Base-by-base conservation (phyloP, 35 echinoderm and acorn worm genomes). In the Ophioderma brevispina region DNA sequence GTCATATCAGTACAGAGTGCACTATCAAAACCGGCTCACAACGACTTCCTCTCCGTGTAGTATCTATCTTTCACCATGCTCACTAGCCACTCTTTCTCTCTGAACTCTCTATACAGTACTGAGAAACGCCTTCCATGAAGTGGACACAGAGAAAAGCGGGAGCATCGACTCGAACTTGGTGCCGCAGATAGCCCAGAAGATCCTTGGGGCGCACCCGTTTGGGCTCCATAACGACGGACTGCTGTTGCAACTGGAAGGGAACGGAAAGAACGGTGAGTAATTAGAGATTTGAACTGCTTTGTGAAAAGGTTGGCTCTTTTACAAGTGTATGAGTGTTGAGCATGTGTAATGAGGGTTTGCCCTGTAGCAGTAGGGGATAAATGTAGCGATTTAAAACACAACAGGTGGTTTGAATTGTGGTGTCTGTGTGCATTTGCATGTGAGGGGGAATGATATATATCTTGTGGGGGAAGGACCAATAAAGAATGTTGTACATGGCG, bases 211-310 rank as follows among this genome's bases (percentile, higher is more conserved):
- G 52, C 83, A 85, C 31, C 38, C 70, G 30, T 43, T 64, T 63
- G 43, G 39, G 38, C 40, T 85, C 82, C 36, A 91, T 35, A 85
- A 41, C 37, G 70, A 25, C 19, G 38, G 41, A 23, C 76, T 78
- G 32, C 76, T 87, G 19, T 55, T 87, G 39, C 85, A 76, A 43
- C 64, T 38, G 0, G 78, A 86, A 63, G 50, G 75, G 21, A 86
- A 13, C 37, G 81, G 80, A 31, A 91, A 91, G 82, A 91, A 91
- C 90, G 90, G 90, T 91, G 82, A 86, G 90, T 78, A 40, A 39
- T 19, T 80, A 33, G 37, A 33, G 19, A 32, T 2, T 33, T 36
- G 37, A 38, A 78, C 33, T 36, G 32, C 10, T 43, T 33, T 23
- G 32, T n/a, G 25, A 31, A 33, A 6, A 84, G 4, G 2, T 36